Percentiles rank a stretch among this genome's conserved stretches.
These are phyloP conservation scores for Drosophila pseudoananassae DNA, from an alignment of 1,140 invertebrate genomes.

Conservation along the genomic window DNA sequence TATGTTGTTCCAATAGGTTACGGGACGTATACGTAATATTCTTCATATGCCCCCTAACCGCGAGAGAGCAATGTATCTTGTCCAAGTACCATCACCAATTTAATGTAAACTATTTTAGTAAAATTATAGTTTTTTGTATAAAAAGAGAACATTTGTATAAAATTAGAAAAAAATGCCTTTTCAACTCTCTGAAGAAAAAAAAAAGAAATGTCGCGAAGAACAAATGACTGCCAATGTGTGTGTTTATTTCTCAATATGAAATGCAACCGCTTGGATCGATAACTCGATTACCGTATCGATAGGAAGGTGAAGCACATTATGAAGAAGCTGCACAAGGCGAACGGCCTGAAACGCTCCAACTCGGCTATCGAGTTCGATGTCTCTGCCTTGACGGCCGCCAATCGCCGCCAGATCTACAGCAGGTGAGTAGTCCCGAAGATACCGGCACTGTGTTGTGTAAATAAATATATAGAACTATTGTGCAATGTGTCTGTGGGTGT, in stretches of 20 bases:
- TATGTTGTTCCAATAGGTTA: neutral
- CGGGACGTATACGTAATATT: neutral
- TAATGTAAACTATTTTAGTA: too few species aligned
- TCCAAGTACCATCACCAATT: too few species aligned
- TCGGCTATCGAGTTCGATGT: conserved; percentile 90
- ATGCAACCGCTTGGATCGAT: conserved; percentile 23
- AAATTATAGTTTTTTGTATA: too few species aligned
- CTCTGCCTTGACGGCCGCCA: conserved; percentile 87
- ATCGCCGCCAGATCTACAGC: conserved; percentile 85
- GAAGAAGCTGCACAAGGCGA: conserved; percentile 83
- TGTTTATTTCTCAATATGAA: conserved; percentile 26
- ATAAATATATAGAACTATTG: conserved; percentile 36
- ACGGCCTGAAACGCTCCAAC: conserved; percentile 86
- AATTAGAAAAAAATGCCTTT: conserved; percentile 6
- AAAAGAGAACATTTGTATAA: neutral
- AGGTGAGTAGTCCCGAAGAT: conserved; percentile 65
- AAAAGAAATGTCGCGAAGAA: neutral
- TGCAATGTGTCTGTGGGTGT: conserved; percentile 27
- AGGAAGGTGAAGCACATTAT: conserved; percentile 82
- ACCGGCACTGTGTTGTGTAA: conserved; percentile 7
- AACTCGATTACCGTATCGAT: conserved; percentile 8
- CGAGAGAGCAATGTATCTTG: too few species aligned
- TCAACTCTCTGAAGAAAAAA: neutral
- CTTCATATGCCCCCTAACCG: neutral
- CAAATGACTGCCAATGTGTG: conserved; percentile 20